A percentile compares a stretch with the other conserved stretches of the same genome.
Conservation (phyloP, 2,113 vertebrate genomes). For the Solea senegalensis region DNA sequence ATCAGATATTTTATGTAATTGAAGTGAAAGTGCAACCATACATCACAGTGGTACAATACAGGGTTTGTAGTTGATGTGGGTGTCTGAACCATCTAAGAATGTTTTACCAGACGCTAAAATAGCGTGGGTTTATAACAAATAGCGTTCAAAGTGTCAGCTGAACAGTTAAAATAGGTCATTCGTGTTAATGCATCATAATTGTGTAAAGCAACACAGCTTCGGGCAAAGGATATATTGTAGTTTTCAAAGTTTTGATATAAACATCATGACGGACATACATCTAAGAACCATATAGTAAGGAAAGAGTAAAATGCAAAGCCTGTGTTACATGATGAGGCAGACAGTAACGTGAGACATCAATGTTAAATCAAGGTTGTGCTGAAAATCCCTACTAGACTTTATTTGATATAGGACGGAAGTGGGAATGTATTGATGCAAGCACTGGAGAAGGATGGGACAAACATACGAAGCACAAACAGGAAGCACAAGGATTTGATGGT, state of each 20-base stretch:
- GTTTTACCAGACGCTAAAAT: no score
- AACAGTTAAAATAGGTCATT: no score
- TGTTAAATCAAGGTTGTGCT: conserved; percentile 45
- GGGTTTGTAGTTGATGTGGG: no score
- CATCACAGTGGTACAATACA: no score
- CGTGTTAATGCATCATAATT: no score
- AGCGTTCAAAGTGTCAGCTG: no score
- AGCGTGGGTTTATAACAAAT: no score
- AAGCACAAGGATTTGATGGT: background rate
- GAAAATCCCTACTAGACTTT: conserved; percentile 32
- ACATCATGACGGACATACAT: conserved; percentile 10
- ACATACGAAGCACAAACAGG: background rate
- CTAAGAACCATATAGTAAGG: conserved; percentile 17
- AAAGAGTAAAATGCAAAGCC: conserved; percentile 27
- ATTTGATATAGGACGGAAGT: conserved; percentile 57
- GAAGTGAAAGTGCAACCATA: no score
- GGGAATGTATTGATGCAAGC: conserved; percentile 40
- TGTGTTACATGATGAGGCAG: conserved; percentile 50
- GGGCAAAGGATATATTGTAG: no score
- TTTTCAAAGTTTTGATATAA: conserved; percentile 14
- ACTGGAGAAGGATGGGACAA: conserved; percentile 11
- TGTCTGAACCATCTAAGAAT: no score
- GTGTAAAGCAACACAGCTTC: no score
- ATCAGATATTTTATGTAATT: no score
- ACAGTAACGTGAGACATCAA: conserved; percentile 41